Evolutionary conservation across 2,888 invertebrate species (phyloP).

Genomic region (Drosophila prolongata): DNA sequence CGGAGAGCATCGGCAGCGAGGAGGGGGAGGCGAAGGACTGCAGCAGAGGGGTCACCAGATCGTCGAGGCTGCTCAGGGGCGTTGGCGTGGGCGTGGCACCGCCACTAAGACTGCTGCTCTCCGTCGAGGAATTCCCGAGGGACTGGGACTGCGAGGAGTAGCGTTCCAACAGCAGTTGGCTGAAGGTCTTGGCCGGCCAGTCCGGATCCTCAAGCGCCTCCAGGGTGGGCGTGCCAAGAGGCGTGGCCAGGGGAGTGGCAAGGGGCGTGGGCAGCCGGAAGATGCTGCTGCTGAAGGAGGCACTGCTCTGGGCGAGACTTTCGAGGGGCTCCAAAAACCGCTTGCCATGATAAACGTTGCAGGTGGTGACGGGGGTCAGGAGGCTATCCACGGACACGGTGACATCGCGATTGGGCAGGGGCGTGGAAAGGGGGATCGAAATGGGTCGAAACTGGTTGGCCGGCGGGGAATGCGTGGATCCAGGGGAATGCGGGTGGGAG

Average conservation of each 20-base stretch:
- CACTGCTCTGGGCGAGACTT: slow-evolving; percentile 65
- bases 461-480: slow-evolving; percentile 37
- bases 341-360: slow-evolving; percentile 78
- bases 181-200: slow-evolving; percentile 67
- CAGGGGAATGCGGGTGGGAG: neutral
- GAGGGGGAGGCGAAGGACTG: slow-evolving; percentile 56
- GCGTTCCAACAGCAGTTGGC: slow-evolving; percentile 63
- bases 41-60: slow-evolving; percentile 65
- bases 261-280: slow-evolving; percentile 63
- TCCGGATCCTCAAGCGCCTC: slow-evolving; percentile 47
- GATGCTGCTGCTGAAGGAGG: slow-evolving; percentile 74
- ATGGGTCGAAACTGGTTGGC: slow-evolving; percentile 66
- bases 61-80: slow-evolving; percentile 57
- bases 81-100: slow-evolving; percentile 49
- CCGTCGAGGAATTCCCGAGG: slow-evolving; percentile 55
- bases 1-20: slow-evolving; percentile 56
- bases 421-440: slow-evolving; percentile 1
- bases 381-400: slow-evolving; percentile 54
- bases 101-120: slow-evolving; percentile 60
- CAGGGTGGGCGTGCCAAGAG: slow-evolving; percentile 61
- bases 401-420: slow-evolving; percentile 36
- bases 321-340: slow-evolving; percentile 78
- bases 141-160: slow-evolving; percentile 39
- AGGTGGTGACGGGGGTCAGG: slow-evolving; percentile 47
- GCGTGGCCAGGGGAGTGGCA: slow-evolving; percentile 66